Percentiles rank a stretch among this genome's conserved stretches.
These are phyloP conservation scores for Malaclemys terrapin DNA, from an alignment of 2,113 vertebrate species.

Conservation along the genomic window DNA sequence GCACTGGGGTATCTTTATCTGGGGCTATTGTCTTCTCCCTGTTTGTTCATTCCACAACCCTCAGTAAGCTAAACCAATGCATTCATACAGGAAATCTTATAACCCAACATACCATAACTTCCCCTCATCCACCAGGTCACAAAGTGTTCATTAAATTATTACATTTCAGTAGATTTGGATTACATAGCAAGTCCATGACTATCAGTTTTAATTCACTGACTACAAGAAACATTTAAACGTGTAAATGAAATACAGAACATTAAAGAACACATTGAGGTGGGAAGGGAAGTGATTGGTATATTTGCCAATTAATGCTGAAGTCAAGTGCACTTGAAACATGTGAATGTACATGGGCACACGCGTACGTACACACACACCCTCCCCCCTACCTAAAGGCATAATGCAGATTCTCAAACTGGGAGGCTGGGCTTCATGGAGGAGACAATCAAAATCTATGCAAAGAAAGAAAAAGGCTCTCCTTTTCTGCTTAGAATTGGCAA, in stretches of 20 bases:
- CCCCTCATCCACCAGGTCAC: not conserved
- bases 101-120: not conserved
- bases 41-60: not conserved
- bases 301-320: not conserved
- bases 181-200: not conserved
- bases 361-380: too few species aligned
- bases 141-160: not conserved
- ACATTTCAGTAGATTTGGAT: not conserved
- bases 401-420: too few species aligned
- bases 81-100: not conserved
- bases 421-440: too few species aligned
- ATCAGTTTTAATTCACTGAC: not conserved
- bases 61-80: rapidly evolving
- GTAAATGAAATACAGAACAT: too few species aligned
- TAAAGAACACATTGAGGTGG: too few species aligned
- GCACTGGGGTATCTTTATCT: not conserved
- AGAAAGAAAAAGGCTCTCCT: too few species aligned
- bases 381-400: too few species aligned
- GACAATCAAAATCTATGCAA: too few species aligned
- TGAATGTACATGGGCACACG: too few species aligned
- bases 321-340: not conserved
- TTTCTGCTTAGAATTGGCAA: not conserved
- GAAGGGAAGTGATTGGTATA: too few species aligned
- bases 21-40: not conserved
- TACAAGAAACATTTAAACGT: not conserved